A percentile compares a stretch with the other conserved stretches of the same genome.
Conservation (phyloP, 2,113 vertebrate species). For the Lucifuga dentata region DNA sequence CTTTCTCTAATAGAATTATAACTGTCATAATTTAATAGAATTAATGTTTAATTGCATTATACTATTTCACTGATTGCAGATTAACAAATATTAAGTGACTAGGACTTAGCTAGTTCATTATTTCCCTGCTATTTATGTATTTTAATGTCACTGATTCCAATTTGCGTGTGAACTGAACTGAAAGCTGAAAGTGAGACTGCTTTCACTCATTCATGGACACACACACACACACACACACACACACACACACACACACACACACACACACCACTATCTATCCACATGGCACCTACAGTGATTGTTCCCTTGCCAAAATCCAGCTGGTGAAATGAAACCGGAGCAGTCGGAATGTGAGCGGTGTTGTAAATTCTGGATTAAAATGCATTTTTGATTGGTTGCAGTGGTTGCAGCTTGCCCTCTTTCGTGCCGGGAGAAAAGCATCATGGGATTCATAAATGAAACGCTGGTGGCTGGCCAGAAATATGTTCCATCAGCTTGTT, state of each 20-base stretch:
- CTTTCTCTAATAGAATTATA: too few species aligned
- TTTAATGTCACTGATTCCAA: not conserved
- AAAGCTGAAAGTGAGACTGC: not conserved
- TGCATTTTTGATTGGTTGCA: slow-evolving; percentile 80
- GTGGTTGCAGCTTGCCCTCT: slow-evolving; percentile 68
- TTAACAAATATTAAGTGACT: too few species aligned
- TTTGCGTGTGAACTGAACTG: slow-evolving; percentile 11
- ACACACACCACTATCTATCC: slow-evolving; percentile 52
- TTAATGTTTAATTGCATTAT: too few species aligned
- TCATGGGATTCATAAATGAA: slow-evolving; percentile 80
- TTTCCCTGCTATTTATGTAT: too few species aligned
- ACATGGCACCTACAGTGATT: slow-evolving; percentile 57
- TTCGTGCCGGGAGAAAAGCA: slow-evolving; percentile 68
- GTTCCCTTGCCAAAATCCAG: slow-evolving; percentile 67
- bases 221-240: not conserved
- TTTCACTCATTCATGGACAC: not conserved
- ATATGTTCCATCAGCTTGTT: slow-evolving; percentile 73
- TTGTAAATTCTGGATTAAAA: slow-evolving; percentile 71
- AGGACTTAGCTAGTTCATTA: too few species aligned
- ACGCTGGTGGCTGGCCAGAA: slow-evolving; percentile 73
- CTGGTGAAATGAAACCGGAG: slow-evolving; percentile 71
- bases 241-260: slow-evolving; percentile 12
- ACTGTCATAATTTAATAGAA: too few species aligned
- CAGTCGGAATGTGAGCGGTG: slow-evolving; percentile 65
- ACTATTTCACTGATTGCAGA: too few species aligned